Percentiles rank a stretch among this genome's conserved stretches.
phyloP scores from a whole-genome alignment of 2,113 vertebrate species.

The Phoenicopterus ruber region DNA sequence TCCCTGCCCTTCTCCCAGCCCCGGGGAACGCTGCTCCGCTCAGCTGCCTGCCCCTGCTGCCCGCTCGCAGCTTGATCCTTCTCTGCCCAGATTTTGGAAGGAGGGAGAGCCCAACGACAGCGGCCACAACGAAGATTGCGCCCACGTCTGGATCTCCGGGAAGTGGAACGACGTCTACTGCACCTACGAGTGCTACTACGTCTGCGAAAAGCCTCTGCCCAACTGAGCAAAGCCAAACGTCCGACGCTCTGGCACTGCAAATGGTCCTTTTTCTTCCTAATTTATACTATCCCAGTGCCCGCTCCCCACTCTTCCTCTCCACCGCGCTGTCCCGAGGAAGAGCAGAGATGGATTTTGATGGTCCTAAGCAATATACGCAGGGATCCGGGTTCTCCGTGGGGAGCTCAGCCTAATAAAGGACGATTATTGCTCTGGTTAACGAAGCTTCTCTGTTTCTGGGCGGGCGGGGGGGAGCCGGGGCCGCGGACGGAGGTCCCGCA shows the following conservation, averaged over 20 bases:
- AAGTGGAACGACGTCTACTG: constrained; percentile 47
- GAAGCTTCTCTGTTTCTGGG: background rate
- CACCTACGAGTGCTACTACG: background rate
- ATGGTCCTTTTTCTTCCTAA: background rate
- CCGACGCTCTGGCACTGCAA: fast-evolving
- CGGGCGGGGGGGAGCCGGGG: background rate
- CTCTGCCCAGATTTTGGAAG: constrained; percentile 12
- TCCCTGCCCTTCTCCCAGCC: background rate
- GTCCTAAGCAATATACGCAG: background rate
- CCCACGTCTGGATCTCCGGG: background rate
- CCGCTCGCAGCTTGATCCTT: background rate
- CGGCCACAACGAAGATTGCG: background rate
- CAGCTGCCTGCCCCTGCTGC: background rate
- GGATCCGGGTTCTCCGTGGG: background rate
- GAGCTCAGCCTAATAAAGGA: background rate
- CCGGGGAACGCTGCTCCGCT: background rate
- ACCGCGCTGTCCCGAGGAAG: background rate
- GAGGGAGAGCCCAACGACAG: constrained; percentile 39
- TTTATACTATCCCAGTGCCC: background rate
- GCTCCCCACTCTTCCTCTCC: background rate
- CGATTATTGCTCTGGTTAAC: background rate
- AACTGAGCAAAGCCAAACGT: background rate
- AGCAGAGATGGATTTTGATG: background rate
- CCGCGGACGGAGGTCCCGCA: background rate
- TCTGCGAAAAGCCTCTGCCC: constrained; percentile 21